Base-by-base conservation (phyloP, 2,113 vertebrate species). In the Chaenogobius annularis region DNA sequence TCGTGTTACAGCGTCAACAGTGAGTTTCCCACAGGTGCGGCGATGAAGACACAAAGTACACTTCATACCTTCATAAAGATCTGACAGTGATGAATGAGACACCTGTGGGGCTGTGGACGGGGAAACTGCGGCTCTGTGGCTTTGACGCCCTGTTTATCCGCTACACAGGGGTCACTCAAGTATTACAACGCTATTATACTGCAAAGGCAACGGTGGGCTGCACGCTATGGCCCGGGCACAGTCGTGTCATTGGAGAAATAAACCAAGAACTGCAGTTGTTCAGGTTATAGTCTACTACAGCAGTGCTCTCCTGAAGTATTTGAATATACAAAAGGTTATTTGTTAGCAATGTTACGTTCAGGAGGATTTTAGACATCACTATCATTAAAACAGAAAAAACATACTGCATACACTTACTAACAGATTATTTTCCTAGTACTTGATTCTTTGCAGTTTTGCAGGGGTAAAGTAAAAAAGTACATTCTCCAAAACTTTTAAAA, bases 1-100 rank as follows among this genome's bases (percentile, higher is more conserved):
- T 86, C 47, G 14, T 66, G 56, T 83, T 85, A 74, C 74, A 83
- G 59, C 55, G 79, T 54, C 79, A 84, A 86, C 79, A 77, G 69
- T 20, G 12, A 12, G 55, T 78, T 77, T 79, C 47, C 72, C 65
- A 72, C 65, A 77, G 50, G 74, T 55, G 69, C 19, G 10, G 62
- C 1, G 50, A 44, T 50, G 47, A 31, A 62, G 20, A 61, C 62
- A 70, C 75, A 72, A 55, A 72, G 77, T 69, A 68, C 67, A 69
- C 43, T 31, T n/a, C 56, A 64, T n/a, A 67, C 48, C 11, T 48
- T 3, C 6, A 55, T 26, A 65, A 17, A 12, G 20, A 6, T n/a
- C n/a, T n/a, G 23, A 35, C 61, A 40, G 12, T 73, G 72, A 74
- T 56, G 69, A 74, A 61, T 31, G 67, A n/a, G 14, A 31, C 56